Evolutionary conservation across 2,888 invertebrate genomes (phyloP).

Genomic region (Arenicola marina): DNA sequence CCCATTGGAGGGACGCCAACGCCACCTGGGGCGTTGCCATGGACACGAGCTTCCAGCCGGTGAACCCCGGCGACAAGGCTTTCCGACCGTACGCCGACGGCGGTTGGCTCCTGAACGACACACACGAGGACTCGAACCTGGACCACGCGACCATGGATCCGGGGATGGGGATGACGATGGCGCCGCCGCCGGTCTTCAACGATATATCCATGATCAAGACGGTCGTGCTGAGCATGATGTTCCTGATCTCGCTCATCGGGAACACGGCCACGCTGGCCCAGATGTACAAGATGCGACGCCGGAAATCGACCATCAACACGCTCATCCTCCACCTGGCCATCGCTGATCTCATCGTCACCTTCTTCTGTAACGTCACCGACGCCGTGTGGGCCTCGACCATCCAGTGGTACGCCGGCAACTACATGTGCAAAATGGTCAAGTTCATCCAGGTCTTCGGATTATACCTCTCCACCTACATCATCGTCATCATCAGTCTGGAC

Average conservation of each 20-base stretch:
- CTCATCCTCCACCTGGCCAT: conserved; percentile 81
- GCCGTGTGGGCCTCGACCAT: conserved; percentile 81
- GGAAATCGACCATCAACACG: conserved; percentile 68
- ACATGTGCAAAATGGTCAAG: conserved; percentile 79
- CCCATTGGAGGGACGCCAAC: too few species aligned
- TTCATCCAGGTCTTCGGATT: conserved; percentile 78
- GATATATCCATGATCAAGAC: conserved; percentile 70
- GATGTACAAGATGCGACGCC: conserved; percentile 68
- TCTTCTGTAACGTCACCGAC: conserved; percentile 81
- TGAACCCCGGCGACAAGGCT: too few species aligned
- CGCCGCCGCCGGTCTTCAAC: conserved; percentile 68
- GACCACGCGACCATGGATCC: too few species aligned
- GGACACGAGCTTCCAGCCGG: too few species aligned
- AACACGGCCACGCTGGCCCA: conserved; percentile 79
- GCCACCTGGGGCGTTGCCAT: too few species aligned
- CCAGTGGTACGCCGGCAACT: conserved; percentile 79
- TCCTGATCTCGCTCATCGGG: conserved; percentile 74
- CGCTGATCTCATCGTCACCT: conserved; percentile 79
- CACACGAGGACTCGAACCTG: too few species aligned
- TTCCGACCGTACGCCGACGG: too few species aligned
- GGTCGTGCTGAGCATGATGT: conserved; percentile 73
- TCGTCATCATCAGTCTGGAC: conserved; percentile 82
- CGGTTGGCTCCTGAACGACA: too few species aligned
- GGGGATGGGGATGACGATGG: too few species aligned
- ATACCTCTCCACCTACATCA: conserved; percentile 80